Evolutionary conservation across 2,888 invertebrate genomes (phyloP), one percentile per base, ranked within the genome.

Genomic region (Tenthredo distinguenda): DNA sequence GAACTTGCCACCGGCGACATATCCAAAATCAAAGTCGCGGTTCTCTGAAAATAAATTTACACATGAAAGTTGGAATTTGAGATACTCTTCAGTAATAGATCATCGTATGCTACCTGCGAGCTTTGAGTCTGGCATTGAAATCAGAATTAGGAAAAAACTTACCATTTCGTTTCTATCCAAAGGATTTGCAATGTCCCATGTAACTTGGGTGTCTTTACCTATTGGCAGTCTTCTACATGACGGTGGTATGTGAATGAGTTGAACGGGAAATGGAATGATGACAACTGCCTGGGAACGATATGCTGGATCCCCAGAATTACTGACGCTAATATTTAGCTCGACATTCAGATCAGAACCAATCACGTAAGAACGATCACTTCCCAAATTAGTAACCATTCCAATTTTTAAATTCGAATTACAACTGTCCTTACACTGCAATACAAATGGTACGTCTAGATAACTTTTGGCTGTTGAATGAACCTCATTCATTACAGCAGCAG

Each of bases 121-220:
- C 37, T 18, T 71, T 6, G 18, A 31, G 5, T 68, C 31, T 21
- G 12, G 26, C 26, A 26, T n/a, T 10, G 12, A 65, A 34, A 21
- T n/a, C 72, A 18, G 21, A 37, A 72, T 72, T 1, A 21, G 7
- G 50, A 26, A 1, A 31, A 47, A 21, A 62, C 62, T 81, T 50
- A 81, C 81, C 62, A 0, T 85, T 84, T 87, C 85, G 65, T 88
- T 86, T 37, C 82, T 77, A 65, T 87, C 87, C 26, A 94, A 86
- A 1, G 92, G 93, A 88, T 93, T 92, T 10, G 88, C 93, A 43
- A 93, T 87, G n/a, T 89, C 86, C 86, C 93, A 93, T 18, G 88
- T 86, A 12, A 93, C 88, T 74, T 89, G 85, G n/a, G 37, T 81
- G 26, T 89, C 87, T 9, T 86, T 84, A 87, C 90, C 88, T 79